Percentiles rank a stretch among this genome's conserved stretches.
Evolutionary conservation across 2,113 vertebrate species (phyloP).

Genomic region (Manacus vitellinus): DNA sequence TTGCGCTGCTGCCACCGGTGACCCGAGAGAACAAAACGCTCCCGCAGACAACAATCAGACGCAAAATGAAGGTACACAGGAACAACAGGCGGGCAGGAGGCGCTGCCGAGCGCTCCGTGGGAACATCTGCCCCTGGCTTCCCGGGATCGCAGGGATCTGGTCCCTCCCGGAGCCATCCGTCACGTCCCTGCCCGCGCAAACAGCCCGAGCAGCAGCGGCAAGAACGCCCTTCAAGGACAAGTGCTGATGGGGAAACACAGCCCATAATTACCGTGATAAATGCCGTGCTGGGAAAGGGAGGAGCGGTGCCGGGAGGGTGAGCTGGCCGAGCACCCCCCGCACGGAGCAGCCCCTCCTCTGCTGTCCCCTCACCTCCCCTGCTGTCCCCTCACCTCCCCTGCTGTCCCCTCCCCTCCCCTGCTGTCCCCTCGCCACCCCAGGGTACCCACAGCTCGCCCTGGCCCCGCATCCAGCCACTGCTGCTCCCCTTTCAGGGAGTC

Average conservation of each 20-base stretch:
- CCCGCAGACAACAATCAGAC: background rate
- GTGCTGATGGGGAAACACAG: background rate
- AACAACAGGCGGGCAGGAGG: background rate
- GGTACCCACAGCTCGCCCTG: too few relatives aligned
- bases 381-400: too few relatives aligned
- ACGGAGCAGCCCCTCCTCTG: background rate
- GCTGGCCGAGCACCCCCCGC: accelerated
- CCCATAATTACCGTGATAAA: background rate
- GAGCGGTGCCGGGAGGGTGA: accelerated
- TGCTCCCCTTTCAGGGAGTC: too few relatives aligned
- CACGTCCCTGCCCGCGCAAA: background rate
- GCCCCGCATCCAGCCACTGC: too few relatives aligned
- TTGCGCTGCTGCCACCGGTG: background rate
- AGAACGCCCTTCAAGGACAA: slow-evolving; percentile 1
- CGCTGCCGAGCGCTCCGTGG: accelerated
- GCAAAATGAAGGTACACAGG: background rate
- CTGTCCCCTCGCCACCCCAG: too few relatives aligned
- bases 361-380: background rate
- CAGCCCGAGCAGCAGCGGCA: background rate
- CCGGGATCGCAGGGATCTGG: background rate
- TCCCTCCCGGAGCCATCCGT: background rate
- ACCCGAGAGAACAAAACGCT: background rate
- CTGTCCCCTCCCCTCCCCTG: too few relatives aligned
- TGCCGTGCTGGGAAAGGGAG: accelerated
- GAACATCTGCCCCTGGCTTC: accelerated